Base-by-base conservation (phyloP, 2,113 vertebrate species). In the Ochotona princeps region DNA sequence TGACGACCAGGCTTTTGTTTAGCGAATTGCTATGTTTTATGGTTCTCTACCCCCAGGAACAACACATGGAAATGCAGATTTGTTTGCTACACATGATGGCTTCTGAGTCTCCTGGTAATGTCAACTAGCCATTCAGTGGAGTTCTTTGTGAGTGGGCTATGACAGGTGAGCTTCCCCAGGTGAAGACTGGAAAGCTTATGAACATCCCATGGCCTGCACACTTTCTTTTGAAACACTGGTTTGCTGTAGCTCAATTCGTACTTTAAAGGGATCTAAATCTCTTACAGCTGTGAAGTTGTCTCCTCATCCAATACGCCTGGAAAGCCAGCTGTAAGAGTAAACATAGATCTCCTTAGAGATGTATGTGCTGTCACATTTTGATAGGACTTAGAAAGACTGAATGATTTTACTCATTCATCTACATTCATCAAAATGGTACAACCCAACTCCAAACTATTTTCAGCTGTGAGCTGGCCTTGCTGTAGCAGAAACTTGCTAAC, bases 261-360 rank as follows among this genome's bases (percentile, higher is more conserved):
- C 93, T 95, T 97, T 87, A 66, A 75, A 97, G 70, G 61, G 73
- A 81, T 93, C 86, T 0, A 0, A 95, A 96, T 69, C 92, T 97
- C 96, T 89, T 91, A 69, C 96, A 97, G 96, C 97, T 97, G 95
- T 65, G 93, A 94, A 97, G 96, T 87, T 69, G 81, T 96, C 95
- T 87, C 90, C 78, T 94, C 88, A 67, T 95, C 93, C 94, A 89
- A 61, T 57, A 88, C 57, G 38, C 90, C 95, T 87, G 75, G 91
- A 95, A 72, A 93, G 86, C 96, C 96, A 97, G 96, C 96, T 97
- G 95, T 92, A 94, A 94, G 94, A 87, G 96, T 94, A 97, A 94
- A 96, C 97, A 95, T 97, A 96, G 97, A 96, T 96, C 93, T 97
- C 94, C 97, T 96, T 96, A 87, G 96, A 97, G 96, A 73, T 92